phyloP scores from a whole-genome alignment of 2,888 invertebrate species.

The Nemotelus pantherinus region DNA sequence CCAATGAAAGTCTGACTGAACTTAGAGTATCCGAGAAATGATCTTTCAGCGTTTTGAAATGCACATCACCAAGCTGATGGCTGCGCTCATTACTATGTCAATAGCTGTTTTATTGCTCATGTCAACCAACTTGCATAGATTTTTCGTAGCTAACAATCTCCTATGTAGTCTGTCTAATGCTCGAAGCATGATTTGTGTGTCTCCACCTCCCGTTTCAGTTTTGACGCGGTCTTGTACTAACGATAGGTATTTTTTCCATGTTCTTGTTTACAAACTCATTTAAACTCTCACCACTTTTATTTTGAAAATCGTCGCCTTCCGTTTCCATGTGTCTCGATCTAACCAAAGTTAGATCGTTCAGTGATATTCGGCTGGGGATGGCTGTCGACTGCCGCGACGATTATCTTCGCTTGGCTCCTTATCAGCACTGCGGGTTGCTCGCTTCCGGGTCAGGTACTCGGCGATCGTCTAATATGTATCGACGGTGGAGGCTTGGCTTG shows the following conservation, averaged over 20 bases:
- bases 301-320: conserved; percentile 72
- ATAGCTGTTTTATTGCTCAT: conserved; percentile 77
- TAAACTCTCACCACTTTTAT: too few species aligned
- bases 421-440: too few species aligned
- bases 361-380: conserved; percentile 49
- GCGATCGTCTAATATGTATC: too few species aligned
- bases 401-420: too few species aligned
- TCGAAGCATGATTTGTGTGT: conserved; percentile 84
- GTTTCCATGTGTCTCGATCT: conserved; percentile 67
- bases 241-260: too few species aligned
- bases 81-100: conserved; percentile 81
- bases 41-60: conserved; percentile 79
- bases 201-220: conserved; percentile 76
- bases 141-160: conserved; percentile 88
- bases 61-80: conserved; percentile 80
- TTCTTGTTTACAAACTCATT: too few species aligned
- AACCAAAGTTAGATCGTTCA: conserved; percentile 91
- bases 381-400: too few species aligned
- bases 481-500: too few species aligned
- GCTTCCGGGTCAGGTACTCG: too few species aligned
- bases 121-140: conserved; percentile 83
- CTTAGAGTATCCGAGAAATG: conserved; percentile 85
- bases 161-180: conserved; percentile 92
- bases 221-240: conserved; percentile 83
- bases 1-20: conserved; percentile 83